Evolutionary conservation across 1,140 invertebrate species (phyloP), one percentile per base, ranked within the genome.

Genomic region (Goniozus legneri): DNA sequence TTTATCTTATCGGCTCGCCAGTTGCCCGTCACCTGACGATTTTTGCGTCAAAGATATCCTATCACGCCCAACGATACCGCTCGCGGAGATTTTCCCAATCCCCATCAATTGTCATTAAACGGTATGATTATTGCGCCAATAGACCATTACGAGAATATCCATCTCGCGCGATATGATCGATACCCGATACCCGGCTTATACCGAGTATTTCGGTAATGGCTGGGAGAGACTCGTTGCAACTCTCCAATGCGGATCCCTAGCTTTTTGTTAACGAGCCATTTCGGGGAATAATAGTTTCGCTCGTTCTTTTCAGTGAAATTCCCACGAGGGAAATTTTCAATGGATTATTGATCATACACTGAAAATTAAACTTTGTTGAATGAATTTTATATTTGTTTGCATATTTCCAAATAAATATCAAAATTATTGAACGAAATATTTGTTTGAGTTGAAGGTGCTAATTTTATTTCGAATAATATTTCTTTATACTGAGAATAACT

Each of bases 91-190:
- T 66, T 66, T 67, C 62, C 62, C 52, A 55, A 47, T 57, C 51
- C 49, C 59, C 72, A 72, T 75, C 70, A 72, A 73, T 75, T 71
- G 68, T 72, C 68, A 75, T 75, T 75, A 75, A 67, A 63, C 65
- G 57, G 47, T 64, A 69, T 64, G 68, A 73, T 73, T 73, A 74
- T 74, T 72, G 61, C 44, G 50, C 52, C 32, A 57, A 60, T 58
- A 62, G 68, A 69, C 60, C 69, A 70, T 71, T 33, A 14, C 7
- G 8, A 13, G 8, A 4, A 14, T 33, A 33, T 14, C 8, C 32
- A 33, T 4, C 6, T 14, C 41, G 27, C 36, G 41, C 32, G 39
- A 14, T 66, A 69, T 69, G 67, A 69, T 69, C 67, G 64, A 71
- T 67, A 56, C 48, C 43, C 51, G 52, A 61, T 61, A 64, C 45